A percentile compares a stretch with the other conserved stretches of the same genome.
phyloP scores from a whole-genome alignment of 2,113 vertebrate species.

The Chaetorhynchus papuensis region DNA sequence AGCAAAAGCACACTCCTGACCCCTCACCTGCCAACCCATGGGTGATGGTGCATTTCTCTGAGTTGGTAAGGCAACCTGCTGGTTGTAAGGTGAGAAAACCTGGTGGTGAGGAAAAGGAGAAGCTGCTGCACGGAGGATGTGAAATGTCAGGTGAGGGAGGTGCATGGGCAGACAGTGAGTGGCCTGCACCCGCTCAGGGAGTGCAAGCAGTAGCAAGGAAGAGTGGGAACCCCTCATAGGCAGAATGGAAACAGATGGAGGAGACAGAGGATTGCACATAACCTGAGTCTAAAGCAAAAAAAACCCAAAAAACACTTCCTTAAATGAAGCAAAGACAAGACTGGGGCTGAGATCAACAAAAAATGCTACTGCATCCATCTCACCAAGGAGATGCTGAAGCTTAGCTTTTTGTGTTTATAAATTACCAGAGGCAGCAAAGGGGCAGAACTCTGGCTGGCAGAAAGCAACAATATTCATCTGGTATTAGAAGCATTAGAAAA shows the following conservation, averaged over 20 bases:
- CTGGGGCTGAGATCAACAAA: neutral
- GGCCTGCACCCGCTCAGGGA: rapidly evolving
- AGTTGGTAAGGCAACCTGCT: neutral
- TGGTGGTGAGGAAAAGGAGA: neutral
- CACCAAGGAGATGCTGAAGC: neutral
- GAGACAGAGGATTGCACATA: neutral
- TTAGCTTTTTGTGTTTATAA: neutral
- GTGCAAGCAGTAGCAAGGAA: rapidly evolving
- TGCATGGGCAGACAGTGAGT: rapidly evolving
- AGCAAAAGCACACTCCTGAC: neutral
- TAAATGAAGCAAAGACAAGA: neutral
- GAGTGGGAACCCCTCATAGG: neutral
- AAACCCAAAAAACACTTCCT: neutral
- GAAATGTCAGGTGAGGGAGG: neutral
- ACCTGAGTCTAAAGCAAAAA: neutral
- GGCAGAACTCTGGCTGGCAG: neutral
- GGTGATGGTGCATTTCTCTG: neutral
- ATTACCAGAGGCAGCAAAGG: neutral
- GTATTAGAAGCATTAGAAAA: neutral
- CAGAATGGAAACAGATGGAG: neutral
- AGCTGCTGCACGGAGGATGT: neutral
- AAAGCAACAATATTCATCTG: neutral
- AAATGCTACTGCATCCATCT: neutral
- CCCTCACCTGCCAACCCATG: neutral
- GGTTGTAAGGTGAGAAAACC: neutral